A percentile compares a stretch with the other conserved stretches of the same genome.
These are phyloP conservation scores for Lepus americanus DNA, from an alignment of 2,113 vertebrate genomes.

Conservation along the genomic window DNA sequence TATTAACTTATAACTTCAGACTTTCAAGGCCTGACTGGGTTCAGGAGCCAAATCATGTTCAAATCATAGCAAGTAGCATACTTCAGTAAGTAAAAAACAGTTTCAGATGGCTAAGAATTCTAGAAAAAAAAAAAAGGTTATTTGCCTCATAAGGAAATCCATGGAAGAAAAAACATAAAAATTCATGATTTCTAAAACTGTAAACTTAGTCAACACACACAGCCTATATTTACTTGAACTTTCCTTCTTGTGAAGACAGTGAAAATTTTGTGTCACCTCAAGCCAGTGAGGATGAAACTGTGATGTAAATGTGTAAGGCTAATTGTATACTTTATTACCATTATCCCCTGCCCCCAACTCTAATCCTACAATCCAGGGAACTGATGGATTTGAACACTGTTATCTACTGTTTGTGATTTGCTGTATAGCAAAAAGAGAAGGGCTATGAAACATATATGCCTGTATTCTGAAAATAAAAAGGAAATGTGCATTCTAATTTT, in stretches of 20 bases:
- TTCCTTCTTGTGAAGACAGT: background rate
- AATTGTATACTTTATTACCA: background rate
- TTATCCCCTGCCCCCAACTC: background rate
- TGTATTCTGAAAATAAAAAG: slow-evolving; percentile 24
- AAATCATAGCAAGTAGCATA: background rate
- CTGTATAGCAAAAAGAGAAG: background rate
- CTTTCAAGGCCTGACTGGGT: too few species aligned
- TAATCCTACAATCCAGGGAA: background rate
- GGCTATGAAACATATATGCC: background rate
- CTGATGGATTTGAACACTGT: background rate
- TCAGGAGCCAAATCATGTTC: too few species aligned
- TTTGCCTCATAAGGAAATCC: background rate
- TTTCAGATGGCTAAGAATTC: slow-evolving; percentile 31
- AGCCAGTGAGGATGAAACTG: background rate
- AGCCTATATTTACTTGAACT: background rate
- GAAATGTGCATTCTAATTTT: background rate
- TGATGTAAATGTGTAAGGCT: background rate
- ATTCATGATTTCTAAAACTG: background rate
- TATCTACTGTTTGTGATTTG: background rate
- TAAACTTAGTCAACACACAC: background rate
- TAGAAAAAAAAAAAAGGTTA: background rate
- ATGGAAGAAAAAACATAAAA: background rate
- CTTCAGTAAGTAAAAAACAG: slow-evolving; percentile 30
- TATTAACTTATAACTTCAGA: too few species aligned
- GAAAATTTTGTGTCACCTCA: background rate